Conservation (phyloP, 2,113 vertebrate species). For the Lepus americanus region DNA sequence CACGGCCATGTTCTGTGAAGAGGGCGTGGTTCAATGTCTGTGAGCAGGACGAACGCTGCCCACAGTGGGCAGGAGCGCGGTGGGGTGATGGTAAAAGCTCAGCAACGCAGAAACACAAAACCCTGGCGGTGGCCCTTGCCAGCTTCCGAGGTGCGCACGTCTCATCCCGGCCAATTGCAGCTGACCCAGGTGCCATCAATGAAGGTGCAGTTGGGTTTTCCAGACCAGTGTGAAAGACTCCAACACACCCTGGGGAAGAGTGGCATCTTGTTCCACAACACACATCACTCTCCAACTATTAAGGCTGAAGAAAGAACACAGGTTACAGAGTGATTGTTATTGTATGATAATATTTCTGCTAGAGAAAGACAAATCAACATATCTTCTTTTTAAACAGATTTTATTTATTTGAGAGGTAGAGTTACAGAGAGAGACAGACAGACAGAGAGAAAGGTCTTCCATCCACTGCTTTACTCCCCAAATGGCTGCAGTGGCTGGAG, state of each 20-base stretch:
- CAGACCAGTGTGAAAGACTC: not conserved
- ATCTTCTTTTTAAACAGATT: too few species aligned
- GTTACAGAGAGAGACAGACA: too few species aligned
- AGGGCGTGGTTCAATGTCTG: not conserved
- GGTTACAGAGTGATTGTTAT: not conserved
- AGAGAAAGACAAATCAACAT: not conserved
- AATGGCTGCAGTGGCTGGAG: too few species aligned
- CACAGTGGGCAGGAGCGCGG: not conserved
- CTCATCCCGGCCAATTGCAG: not conserved
- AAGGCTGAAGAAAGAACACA: not conserved
- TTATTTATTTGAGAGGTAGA: too few species aligned
- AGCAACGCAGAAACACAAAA: not conserved
- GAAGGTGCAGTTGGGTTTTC: not conserved
- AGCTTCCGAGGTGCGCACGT: not conserved
- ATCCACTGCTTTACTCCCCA: too few species aligned
- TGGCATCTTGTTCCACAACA: not conserved
- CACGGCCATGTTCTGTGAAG: not conserved
- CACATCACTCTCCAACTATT: not conserved
- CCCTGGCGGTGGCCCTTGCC: not conserved
- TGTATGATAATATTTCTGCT: not conserved
- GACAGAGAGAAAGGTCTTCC: too few species aligned
- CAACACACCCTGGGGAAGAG: fast-evolving
- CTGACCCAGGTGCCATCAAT: not conserved
- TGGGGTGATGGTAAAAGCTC: not conserved
- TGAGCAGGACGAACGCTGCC: not conserved